Conservation (phyloP, 1,140 invertebrate genomes). For the Bombus ignitus region DNA sequence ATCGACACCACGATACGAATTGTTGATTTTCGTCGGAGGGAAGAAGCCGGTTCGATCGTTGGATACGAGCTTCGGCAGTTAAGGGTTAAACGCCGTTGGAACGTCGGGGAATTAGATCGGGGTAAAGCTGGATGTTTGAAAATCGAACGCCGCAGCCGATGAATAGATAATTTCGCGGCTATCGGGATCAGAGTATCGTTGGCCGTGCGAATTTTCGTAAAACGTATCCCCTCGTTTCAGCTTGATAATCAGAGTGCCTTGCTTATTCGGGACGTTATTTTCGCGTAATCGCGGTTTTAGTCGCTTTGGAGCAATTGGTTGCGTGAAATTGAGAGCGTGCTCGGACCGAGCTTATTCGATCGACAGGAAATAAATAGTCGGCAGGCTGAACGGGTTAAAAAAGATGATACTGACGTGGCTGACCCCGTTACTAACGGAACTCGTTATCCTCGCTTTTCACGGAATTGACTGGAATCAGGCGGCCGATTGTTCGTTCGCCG, state of each 20-base stretch:
- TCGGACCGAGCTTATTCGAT: background rate
- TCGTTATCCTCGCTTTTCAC: background rate
- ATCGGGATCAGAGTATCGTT: background rate
- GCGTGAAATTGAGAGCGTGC: slow-evolving; percentile 3
- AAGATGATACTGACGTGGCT: background rate
- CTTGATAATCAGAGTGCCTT: background rate
- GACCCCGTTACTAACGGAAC: slow-evolving; percentile 26
- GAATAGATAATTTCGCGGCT: background rate
- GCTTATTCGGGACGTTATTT: background rate
- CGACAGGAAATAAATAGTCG: background rate
- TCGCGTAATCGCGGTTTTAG: slow-evolving; percentile 10
- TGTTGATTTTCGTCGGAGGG: background rate
- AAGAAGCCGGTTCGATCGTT: background rate
- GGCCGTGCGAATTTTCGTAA: background rate
- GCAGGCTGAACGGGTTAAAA: background rate
- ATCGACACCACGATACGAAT: background rate
- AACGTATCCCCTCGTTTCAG: background rate
- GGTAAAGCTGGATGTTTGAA: background rate
- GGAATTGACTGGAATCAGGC: background rate
- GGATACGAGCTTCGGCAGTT: background rate
- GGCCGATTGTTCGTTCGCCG: background rate
- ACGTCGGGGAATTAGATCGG: slow-evolving; percentile 1
- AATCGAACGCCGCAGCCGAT: slow-evolving; percentile 7
- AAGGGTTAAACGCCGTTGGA: slow-evolving; percentile 9
- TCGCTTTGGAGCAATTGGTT: background rate